These are phyloP conservation scores for Taenioides sp. DNA, from an alignment of 2,797 vertebrate genomes.

Conservation along the genomic window DNA sequence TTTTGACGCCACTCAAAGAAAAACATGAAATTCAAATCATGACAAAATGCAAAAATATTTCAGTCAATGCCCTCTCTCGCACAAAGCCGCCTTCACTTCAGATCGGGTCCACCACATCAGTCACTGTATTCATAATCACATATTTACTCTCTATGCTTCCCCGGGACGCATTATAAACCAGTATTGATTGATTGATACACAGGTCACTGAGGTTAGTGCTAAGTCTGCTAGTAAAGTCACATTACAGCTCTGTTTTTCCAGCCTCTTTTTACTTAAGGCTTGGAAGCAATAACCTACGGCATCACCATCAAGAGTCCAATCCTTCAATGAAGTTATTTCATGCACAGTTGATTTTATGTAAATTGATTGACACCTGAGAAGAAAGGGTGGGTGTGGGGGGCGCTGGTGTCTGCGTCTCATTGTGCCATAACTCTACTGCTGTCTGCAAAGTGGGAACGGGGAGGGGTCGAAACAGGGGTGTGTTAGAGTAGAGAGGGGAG, in stretches of 20 bases:
- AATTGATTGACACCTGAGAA: slow-evolving; percentile 91
- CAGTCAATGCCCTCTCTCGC: slow-evolving; percentile 21
- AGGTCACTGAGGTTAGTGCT: slow-evolving; percentile 71
- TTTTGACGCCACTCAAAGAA: slow-evolving; percentile 47
- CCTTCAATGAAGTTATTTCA: slow-evolving; percentile 86
- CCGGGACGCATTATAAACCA: slow-evolving; percentile 60
- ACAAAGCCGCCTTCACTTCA: slow-evolving; percentile 38
- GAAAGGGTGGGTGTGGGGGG: slow-evolving; percentile 21
- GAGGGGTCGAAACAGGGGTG: slow-evolving; percentile 47
- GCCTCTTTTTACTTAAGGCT: slow-evolving; percentile 67
- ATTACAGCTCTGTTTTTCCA: slow-evolving; percentile 63
- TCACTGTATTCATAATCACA: slow-evolving; percentile 55
- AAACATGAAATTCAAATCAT: slow-evolving; percentile 63
- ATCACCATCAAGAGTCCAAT: slow-evolving; percentile 69
- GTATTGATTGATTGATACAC: slow-evolving; percentile 73
- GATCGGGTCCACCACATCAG: slow-evolving; percentile 30
- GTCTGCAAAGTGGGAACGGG: slow-evolving; percentile 54
- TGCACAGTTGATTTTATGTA: slow-evolving; percentile 88
- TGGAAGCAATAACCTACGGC: slow-evolving; percentile 70
- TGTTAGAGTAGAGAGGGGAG: slow-evolving; percentile 13
- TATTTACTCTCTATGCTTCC: slow-evolving; percentile 53
- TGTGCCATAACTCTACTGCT: slow-evolving; percentile 83
- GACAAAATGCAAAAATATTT: slow-evolving; percentile 36
- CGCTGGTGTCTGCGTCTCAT: slow-evolving; percentile 77
- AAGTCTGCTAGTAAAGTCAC: slow-evolving; percentile 70